A percentile compares a stretch with the other conserved stretches of the same genome.
phyloP scores from a whole-genome alignment of 2,113 vertebrate species.

The Chlorocebus sabaeus region DNA sequence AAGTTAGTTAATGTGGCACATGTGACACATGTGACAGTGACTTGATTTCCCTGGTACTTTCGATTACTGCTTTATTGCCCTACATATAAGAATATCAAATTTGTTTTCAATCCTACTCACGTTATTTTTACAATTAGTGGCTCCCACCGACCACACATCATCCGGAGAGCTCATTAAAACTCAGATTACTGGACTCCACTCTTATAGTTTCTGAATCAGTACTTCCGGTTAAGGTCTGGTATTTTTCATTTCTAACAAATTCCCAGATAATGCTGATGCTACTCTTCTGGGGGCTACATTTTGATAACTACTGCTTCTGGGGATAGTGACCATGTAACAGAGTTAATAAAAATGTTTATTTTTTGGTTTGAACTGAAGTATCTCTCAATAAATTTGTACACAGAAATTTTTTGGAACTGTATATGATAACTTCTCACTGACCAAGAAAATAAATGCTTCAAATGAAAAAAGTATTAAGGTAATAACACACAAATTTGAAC shows the following conservation, averaged over 20 bases:
- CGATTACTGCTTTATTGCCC: background rate
- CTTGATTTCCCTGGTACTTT: background rate
- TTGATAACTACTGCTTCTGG: background rate
- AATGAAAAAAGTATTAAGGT: background rate
- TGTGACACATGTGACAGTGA: background rate
- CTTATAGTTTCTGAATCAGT: background rate
- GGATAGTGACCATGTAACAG: background rate
- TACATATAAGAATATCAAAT: background rate
- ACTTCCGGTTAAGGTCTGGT: background rate
- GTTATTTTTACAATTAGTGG: background rate
- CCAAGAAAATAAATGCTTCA: slow-evolving; percentile 21
- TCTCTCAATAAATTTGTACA: background rate
- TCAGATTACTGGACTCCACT: background rate
- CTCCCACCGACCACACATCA: background rate
- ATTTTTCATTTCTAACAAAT: background rate
- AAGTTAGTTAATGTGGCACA: background rate
- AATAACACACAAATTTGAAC: background rate
- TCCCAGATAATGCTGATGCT: background rate
- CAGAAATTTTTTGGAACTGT: background rate
- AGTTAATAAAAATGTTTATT: background rate
- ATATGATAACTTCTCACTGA: background rate
- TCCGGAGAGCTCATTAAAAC: background rate
- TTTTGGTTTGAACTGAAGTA: background rate
- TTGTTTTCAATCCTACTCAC: background rate
- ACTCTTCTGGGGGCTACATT: background rate